phyloP scores from a whole-genome alignment of 2,797 vertebrate genomes.

The Orestias chungarensis region DNA sequence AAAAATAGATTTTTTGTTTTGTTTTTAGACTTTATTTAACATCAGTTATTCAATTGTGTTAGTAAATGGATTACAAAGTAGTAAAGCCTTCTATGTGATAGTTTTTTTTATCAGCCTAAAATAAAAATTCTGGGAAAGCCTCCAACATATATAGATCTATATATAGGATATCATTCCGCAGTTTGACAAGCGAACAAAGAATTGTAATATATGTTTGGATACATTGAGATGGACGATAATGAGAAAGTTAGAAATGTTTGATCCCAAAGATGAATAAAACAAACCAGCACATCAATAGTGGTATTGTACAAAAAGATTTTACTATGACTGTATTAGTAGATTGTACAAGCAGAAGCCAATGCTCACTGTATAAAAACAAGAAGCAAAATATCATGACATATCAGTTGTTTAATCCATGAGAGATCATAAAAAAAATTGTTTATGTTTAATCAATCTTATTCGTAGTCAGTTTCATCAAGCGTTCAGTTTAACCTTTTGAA shows the following conservation, averaged over 20 bases:
- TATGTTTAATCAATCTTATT: conserved; percentile 29
- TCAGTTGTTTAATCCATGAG: conserved; percentile 35
- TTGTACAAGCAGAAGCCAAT: conserved; percentile 65
- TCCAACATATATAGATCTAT: too few species aligned
- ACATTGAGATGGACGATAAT: not conserved
- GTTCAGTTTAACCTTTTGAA: conserved; percentile 21
- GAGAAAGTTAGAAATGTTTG: not conserved
- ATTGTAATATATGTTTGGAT: not conserved
- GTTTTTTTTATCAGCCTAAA: too few species aligned
- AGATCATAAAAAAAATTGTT: conserved; percentile 32
- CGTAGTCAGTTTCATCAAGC: conserved; percentile 62
- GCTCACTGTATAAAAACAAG: conserved; percentile 60
- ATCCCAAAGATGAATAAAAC: not conserved
- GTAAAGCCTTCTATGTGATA: not conserved
- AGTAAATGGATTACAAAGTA: not conserved
- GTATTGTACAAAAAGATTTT: conserved; percentile 75
- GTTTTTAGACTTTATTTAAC: not conserved
- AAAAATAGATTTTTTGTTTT: not conserved
- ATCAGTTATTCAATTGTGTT: not conserved
- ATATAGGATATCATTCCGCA: not conserved
- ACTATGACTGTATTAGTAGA: conserved; percentile 75
- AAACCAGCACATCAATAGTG: conserved; percentile 3
- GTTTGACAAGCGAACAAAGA: not conserved
- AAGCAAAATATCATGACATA: conserved; percentile 35
- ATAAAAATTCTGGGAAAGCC: too few species aligned